Conservation (phyloP, 2,888 invertebrate genomes). For the Hetaerina titia region DNA sequence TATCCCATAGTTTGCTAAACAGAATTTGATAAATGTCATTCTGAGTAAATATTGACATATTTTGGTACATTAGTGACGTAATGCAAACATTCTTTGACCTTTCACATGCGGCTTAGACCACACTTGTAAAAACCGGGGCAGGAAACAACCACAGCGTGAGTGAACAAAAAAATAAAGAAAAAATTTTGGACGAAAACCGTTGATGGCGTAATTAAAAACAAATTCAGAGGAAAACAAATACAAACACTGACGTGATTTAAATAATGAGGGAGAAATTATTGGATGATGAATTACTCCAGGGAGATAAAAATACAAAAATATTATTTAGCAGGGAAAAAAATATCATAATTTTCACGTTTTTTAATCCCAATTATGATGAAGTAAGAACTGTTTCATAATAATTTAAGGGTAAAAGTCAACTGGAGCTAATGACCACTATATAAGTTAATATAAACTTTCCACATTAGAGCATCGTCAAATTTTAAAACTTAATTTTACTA, state of each 20-base stretch:
- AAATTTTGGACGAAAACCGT: not conserved
- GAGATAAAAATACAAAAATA: no score
- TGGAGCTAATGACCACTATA: no score
- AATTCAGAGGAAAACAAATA: not conserved
- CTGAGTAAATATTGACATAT: not conserved
- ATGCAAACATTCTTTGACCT: not conserved
- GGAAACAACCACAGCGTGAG: not conserved
- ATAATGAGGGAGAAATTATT: not conserved
- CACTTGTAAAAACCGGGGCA: not conserved
- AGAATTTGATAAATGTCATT: not conserved
- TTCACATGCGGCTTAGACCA: not conserved
- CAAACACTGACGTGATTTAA: not conserved
- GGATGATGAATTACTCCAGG: not conserved
- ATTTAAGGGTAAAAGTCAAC: no score
- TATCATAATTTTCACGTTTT: no score
- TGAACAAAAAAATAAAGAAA: not conserved
- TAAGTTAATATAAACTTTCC: no score
- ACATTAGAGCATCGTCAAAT: no score
- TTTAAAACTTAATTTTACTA: no score
- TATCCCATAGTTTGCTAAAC: not conserved
- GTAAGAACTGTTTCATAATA: no score
- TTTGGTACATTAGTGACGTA: not conserved
- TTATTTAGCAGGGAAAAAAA: no score
- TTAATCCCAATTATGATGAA: no score
- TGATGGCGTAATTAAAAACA: constrained; percentile 8